Evolutionary conservation across 2,888 invertebrate species (phyloP).

Genomic region (Hyles lineata): DNA sequence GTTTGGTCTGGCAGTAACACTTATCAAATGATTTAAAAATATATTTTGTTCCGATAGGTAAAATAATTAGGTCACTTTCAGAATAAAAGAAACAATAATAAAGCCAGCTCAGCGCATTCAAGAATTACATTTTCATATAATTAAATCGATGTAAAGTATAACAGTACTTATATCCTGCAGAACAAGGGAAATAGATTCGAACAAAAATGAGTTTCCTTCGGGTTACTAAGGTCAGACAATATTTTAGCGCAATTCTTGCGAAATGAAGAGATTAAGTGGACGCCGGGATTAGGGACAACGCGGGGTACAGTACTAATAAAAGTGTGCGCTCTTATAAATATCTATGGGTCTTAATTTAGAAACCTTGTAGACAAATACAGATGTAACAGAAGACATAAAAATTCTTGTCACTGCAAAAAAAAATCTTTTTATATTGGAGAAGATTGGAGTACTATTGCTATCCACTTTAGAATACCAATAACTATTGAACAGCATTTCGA

Average conservation of each 20-base stretch:
- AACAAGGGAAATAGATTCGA: constrained; percentile 9
- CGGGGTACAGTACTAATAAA: background rate
- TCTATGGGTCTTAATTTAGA: background rate
- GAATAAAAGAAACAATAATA: background rate
- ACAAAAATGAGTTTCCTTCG: constrained; percentile 10
- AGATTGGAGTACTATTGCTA: too few species aligned
- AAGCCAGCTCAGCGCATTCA: background rate
- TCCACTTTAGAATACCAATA: too few species aligned
- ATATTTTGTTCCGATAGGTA: too few species aligned
- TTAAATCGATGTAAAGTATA: background rate
- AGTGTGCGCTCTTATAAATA: constrained; percentile 1
- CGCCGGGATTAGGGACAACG: constrained; percentile 7
- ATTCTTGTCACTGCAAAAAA: too few species aligned
- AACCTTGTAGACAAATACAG: background rate
- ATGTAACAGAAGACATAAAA: background rate
- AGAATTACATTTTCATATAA: background rate
- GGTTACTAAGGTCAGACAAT: constrained; percentile 18
- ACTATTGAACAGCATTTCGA: too few species aligned
- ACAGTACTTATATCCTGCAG: background rate
- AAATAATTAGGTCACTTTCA: background rate
- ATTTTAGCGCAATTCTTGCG: constrained; percentile 22
- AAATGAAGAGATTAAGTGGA: constrained; percentile 21
- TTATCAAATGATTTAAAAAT: too few species aligned
- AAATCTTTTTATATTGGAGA: too few species aligned
- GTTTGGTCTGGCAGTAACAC: too few species aligned